Evolutionary conservation across 2,797 vertebrate species (phyloP), one percentile per base, ranked within the genome.

Genomic region (Podarcis siculus): DNA sequence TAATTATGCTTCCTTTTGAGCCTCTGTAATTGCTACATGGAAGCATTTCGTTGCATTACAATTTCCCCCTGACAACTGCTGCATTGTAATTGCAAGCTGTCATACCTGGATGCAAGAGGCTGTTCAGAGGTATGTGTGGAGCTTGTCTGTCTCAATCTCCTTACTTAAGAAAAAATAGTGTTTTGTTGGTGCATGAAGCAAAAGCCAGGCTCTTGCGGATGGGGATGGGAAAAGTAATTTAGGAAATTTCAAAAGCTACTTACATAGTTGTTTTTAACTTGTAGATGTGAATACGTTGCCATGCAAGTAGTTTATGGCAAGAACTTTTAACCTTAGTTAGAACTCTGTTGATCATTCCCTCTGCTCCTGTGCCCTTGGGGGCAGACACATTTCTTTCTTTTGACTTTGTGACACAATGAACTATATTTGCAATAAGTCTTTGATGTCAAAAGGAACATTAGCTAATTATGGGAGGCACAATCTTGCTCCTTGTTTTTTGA

Each of bases 1-100:
- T 87, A 87, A 90, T 90, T 75, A 5, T 78, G 23, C 27, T 30
- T 8, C 32, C 71, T 2, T 67, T 89, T 72, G 13, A 90, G 45
- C 82, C 19, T 80, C 42, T 88, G n/a, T 45, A 13, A 58, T 75
- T 87, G 37, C 37, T 84, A 30, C 17, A 15, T 8, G 19, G 1
- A 37, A 72, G 2, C 73, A 19, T 82, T 58, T 84, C 61, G 67
- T 58, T 80, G 84, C 35, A 19, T 90, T 17, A 77, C 42, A 69
- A n/a, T 13, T 30, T 32, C 71, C 5, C 30, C 76, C 87, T 58
- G 13, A 32, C 66, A 78, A 42, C 9, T 76, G 8, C 5, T 82
- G 12, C 10, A 2, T 83, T 89, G 84, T 83, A 87, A 85, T 90
- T 84, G 71, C 80, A 49, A 81, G 76, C 55, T 84, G 55, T 77